phyloP scores from a whole-genome alignment of 2,113 vertebrate species.

The Rhinoptilus africanus region DNA sequence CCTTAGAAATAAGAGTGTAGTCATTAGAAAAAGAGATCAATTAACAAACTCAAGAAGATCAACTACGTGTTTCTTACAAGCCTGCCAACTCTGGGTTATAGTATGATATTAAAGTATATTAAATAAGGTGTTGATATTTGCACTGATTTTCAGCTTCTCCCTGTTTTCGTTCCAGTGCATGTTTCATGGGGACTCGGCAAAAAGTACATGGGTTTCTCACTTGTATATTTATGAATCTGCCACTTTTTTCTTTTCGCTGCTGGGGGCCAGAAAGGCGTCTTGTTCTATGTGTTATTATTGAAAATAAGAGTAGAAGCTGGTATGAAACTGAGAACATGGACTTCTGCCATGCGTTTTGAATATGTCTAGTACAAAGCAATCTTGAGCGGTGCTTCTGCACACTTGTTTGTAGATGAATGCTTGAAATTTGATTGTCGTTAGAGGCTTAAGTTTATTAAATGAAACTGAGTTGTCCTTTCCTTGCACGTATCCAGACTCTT shows the following conservation, averaged over 20 bases:
- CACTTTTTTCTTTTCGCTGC: not conserved
- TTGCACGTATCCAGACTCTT: not conserved
- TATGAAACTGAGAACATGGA: not conserved
- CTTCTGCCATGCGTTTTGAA: not conserved
- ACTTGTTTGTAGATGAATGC: not conserved
- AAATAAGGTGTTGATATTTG: not conserved
- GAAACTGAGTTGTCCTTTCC: not conserved
- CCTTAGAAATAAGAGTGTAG: not conserved
- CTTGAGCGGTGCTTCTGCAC: not conserved
- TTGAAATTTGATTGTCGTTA: not conserved
- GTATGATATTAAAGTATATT: not conserved
- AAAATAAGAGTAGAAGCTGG: not conserved
- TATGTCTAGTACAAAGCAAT: not conserved
- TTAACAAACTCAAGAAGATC: not conserved
- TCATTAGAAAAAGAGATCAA: not conserved
- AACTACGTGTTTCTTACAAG: not conserved
- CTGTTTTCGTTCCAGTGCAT: rapidly evolving
- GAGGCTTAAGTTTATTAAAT: not conserved
- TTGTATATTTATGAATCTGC: not conserved
- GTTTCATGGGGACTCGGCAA: not conserved
- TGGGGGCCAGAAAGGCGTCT: not conserved
- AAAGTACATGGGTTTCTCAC: not conserved
- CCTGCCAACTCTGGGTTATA: not conserved
- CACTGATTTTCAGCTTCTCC: not conserved
- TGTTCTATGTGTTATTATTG: not conserved